Conservation (phyloP, 2,888 invertebrate species). For the Labia minor region DNA sequence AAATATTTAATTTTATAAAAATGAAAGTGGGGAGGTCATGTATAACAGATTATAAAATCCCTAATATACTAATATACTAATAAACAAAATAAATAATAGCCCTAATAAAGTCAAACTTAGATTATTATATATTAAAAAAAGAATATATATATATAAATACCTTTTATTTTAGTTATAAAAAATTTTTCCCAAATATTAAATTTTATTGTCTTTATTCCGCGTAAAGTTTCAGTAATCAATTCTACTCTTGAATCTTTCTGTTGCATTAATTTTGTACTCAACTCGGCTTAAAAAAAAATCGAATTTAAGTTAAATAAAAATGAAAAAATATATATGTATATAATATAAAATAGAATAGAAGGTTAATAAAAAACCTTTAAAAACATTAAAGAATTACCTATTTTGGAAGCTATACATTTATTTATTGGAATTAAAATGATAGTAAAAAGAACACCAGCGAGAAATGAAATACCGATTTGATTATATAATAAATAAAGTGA, state of each 20-base stretch:
- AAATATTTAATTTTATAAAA: no score
- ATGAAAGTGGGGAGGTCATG: no score
- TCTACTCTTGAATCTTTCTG: slow-evolving; percentile 84
- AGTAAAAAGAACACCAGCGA: slow-evolving; percentile 81
- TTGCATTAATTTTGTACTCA: slow-evolving; percentile 79
- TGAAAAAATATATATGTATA: neutral
- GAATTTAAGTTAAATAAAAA: neutral
- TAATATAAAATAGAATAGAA: no score
- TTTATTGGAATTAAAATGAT: slow-evolving; percentile 86
- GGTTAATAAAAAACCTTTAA: neutral
- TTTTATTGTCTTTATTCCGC: slow-evolving; percentile 82
- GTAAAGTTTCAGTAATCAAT: slow-evolving; percentile 73
- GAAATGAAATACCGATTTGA: slow-evolving; percentile 82
- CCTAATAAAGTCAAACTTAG: neutral
- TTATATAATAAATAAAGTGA: slow-evolving; percentile 72
- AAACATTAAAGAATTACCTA: slow-evolving; percentile 44
- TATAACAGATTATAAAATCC: no score
- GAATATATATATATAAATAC: slow-evolving; percentile 40
- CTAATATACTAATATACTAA: no score
- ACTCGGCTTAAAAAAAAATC: slow-evolving; percentile 30
- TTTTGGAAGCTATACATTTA: slow-evolving; percentile 76
- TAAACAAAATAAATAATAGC: neutral
- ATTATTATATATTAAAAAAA: slow-evolving; percentile 16
- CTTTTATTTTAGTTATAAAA: slow-evolving; percentile 59
- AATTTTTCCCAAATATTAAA: slow-evolving; percentile 88